Conservation (phyloP, 2,113 vertebrate species). For the Pitta sordida region DNA sequence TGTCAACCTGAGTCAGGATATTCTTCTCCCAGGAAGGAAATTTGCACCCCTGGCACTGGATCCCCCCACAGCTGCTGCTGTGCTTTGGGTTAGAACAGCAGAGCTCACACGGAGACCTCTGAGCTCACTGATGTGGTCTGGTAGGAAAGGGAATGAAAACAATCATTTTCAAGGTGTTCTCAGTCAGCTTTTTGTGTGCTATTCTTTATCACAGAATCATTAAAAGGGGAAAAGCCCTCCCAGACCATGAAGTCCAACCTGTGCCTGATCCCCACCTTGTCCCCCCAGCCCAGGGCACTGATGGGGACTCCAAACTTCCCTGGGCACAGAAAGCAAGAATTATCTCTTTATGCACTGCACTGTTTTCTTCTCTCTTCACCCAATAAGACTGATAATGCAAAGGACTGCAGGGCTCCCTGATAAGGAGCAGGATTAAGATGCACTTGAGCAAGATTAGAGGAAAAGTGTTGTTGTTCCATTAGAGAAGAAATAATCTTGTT, state of each 20-base stretch:
- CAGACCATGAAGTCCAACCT: background rate
- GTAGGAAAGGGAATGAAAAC: background rate
- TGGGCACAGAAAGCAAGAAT: background rate
- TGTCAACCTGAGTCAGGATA: background rate
- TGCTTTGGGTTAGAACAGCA: background rate
- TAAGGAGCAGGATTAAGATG: background rate
- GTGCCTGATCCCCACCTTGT: fast-evolving
- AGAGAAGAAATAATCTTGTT: slow-evolving; percentile 5
- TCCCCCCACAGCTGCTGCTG: background rate
- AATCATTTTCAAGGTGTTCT: background rate
- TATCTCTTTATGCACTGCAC: background rate
- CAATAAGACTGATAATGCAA: background rate
- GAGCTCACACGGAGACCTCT: background rate
- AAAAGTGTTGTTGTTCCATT: background rate
- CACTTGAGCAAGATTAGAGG: background rate
- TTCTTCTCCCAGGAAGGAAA: background rate
- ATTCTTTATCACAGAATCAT: background rate
- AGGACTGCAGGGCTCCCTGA: background rate
- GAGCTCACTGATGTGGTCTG: background rate
- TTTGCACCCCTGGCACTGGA: background rate
- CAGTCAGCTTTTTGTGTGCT: background rate
- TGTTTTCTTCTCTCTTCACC: background rate
- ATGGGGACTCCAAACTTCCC: too few relatives aligned
- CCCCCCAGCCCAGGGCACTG: background rate
- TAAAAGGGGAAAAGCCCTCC: background rate